A percentile compares a stretch with the other conserved stretches of the same genome.
Evolutionary conservation across 2,113 vertebrate genomes (phyloP).

Genomic region (Triplophysa tibetana): DNA sequence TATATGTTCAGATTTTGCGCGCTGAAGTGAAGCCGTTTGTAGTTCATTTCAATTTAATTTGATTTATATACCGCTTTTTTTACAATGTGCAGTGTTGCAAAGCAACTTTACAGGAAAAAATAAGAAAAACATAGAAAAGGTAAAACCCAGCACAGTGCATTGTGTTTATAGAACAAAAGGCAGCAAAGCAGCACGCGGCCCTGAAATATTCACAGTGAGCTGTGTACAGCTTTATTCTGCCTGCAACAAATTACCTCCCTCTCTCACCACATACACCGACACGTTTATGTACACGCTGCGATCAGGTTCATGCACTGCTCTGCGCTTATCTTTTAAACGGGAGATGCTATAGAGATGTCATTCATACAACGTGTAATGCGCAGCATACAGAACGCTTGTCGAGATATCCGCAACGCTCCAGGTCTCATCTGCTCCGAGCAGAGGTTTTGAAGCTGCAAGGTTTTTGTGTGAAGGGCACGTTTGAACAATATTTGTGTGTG

Average conservation of each 20-base stretch:
- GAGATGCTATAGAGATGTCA: neutral
- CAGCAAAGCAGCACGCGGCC: slow-evolving; percentile 2
- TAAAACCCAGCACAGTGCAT: no score
- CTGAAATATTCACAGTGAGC: slow-evolving; percentile 34
- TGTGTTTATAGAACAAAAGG: slow-evolving; percentile 1
- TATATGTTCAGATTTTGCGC: slow-evolving; percentile 35
- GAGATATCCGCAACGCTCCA: neutral
- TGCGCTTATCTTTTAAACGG: slow-evolving; percentile 7
- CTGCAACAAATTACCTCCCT: slow-evolving; percentile 34
- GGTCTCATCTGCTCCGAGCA: slow-evolving; percentile 12
- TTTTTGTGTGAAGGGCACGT: slow-evolving; percentile 20
- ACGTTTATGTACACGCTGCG: neutral
- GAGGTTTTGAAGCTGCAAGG: neutral
- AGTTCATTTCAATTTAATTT: slow-evolving; percentile 27
- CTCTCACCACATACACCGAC: neutral
- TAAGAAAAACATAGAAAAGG: no score
- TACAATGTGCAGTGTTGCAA: no score
- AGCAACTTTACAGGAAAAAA: no score
- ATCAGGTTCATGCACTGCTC: neutral
- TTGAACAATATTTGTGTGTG: slow-evolving; percentile 33
- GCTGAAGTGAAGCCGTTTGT: slow-evolving; percentile 42
- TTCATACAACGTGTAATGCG: neutral
- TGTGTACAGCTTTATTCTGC: neutral
- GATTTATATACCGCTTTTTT: no score
- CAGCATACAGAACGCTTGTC: neutral